Base-by-base conservation (phyloP, 2,888 invertebrate species). In the Himalopsyche anomala region DNA sequence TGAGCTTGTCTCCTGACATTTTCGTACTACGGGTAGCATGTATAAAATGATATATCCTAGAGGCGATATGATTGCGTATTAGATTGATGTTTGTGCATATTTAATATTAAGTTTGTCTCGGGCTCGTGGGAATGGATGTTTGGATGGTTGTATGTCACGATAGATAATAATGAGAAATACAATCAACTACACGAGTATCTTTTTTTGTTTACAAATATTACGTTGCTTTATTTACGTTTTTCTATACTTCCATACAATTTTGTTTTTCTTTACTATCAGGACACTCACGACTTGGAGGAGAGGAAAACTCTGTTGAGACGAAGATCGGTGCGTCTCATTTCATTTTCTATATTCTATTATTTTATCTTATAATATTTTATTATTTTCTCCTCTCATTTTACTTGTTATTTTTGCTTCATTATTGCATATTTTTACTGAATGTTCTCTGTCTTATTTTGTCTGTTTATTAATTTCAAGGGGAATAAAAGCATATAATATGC, bases 401-500 rank as follows among this genome's bases (percentile, higher is more conserved):
- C 28, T 55, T 88, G 36, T 56, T 83, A 84, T 86, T 82, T 86
- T 83, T 87, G 80, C 81, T 89, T 84, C 79, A 79, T 56, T 84
- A 88, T 86, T 86, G 86, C 85, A 88, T 79, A 80, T 81, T 83
- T 51, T 51, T 51, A 51, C 51, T 15, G 51, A 51, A 51, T 82
- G 87, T 80, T 54, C 51, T 87, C 87, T n/a, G 84, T 86, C 55
- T 82, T 80, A 83, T 38, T 84, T 5, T 83, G 28, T 83, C 87
- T 89, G 83, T 85, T 87, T 89, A 89, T 90, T 90, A 94, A 94
- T 94, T 94, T 51, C 51, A 12, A 51, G 51, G 45, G 51, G 15
- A 15, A 51, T 51, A 51, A 15, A 12, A 51, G 51, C 15, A 51
- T 51, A 51, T 51, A 15, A 15, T 51, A 15, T 51, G 51, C 51